Base-by-base conservation (phyloP, 2,888 invertebrate genomes). In the Chalcosyrphus nemorum region DNA sequence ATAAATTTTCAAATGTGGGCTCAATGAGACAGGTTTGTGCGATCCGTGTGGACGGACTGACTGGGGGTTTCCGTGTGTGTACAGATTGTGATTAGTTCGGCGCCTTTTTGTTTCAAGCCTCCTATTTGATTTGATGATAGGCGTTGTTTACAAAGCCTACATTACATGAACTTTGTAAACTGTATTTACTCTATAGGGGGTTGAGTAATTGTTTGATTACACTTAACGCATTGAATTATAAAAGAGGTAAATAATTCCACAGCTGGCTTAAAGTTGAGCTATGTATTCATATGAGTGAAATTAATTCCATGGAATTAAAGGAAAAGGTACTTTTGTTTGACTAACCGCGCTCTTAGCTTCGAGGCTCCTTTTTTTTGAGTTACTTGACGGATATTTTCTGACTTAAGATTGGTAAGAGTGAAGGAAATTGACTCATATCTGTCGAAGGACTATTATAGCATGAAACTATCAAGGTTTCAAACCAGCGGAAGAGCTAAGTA, bases 11-110 rank as follows among this genome's bases (percentile, higher is more conserved):
- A n/a, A 66, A 78, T 82, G 78, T 82, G 72, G 82, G 82, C 82
- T 68, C 47, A 63, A 74, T 63, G 66, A 52, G 72, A 74, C 82
- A 82, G 78, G 82, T 82, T 74, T 82, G 59, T 11, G 13, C 45
- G 38, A 59, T 52, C 43, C 57, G n/a, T 72, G 45, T 13, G 50
- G 2, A 9, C 45, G 41, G 52, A 32, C 65, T 15, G 50, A 41
- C 43, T 21, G 47, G 21, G 27, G 47, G 54, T 61, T 76, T 76
- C 56, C 32, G 50, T 65, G 77, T 66, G 65, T 65, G 65, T 63
- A n/a, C n/a, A 63, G 65, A 59, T 65, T 56, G 24, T 54, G 65
- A 76, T 76, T 61, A 77, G 54, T 72, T 71, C 66, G 77, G 77
- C 56, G 77, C 66, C 81, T 82, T 81, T 72, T 82, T 41, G 57